Percentiles rank a stretch among this genome's conserved stretches.
Evolutionary conservation across 2,888 invertebrate genomes (phyloP).

Genomic region (Dryadula phaetusa): DNA sequence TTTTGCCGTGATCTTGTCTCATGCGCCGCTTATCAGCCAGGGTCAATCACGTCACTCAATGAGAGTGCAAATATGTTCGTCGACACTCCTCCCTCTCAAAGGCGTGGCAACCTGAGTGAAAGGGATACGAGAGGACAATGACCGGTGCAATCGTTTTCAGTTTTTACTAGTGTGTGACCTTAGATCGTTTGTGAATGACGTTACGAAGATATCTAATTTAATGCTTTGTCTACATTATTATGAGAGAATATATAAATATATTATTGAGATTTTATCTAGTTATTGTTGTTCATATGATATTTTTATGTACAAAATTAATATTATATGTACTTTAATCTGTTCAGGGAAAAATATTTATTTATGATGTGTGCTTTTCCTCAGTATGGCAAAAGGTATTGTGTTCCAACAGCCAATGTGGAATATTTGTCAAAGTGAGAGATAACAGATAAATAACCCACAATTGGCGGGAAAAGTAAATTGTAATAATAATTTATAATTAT

Average conservation of each 20-base stretch:
- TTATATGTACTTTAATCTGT: too few relatives aligned
- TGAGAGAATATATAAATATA: neutral
- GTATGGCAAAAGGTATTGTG: too few relatives aligned
- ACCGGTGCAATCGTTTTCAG: conserved; percentile 37
- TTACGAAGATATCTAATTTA: conserved; percentile 7
- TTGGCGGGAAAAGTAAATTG: too few relatives aligned
- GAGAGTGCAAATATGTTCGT: conserved; percentile 38
- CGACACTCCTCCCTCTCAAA: conserved; percentile 25
- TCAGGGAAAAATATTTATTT: too few relatives aligned
- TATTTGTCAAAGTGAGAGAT: too few relatives aligned
- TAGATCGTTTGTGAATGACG: conserved; percentile 35
- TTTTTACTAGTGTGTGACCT: conserved; percentile 36
- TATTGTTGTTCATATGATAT: neutral
- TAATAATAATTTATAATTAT: too few relatives aligned
- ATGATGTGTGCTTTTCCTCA: neutral
- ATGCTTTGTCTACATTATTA: neutral
- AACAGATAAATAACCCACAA: too few relatives aligned
- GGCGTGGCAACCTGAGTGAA: conserved; percentile 34
- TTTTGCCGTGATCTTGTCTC: conserved; percentile 60
- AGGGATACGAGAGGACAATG: conserved; percentile 36
- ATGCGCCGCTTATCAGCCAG: conserved; percentile 52
- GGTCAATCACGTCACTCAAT: conserved; percentile 56
- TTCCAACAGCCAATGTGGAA: too few relatives aligned
- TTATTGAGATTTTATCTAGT: neutral
- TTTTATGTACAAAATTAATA: neutral